Evolutionary conservation across 2,797 vertebrate species (phyloP).

Genomic region (Clamator glandarius): DNA sequence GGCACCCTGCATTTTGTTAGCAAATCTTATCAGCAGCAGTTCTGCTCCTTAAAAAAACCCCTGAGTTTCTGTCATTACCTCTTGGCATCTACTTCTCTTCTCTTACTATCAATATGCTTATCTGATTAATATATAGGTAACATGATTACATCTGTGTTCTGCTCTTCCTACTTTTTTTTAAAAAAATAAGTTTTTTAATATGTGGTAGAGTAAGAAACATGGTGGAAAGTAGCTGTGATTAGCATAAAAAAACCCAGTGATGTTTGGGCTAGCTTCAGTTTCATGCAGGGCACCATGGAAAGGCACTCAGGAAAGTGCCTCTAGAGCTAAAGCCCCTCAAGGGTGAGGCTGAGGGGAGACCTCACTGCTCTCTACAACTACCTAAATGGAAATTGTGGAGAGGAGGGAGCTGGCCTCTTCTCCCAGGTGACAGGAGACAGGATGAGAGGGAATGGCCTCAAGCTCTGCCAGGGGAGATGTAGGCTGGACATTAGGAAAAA

Average conservation of each 20-base stretch:
- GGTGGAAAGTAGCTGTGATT: not conserved
- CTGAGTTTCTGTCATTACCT: not conserved
- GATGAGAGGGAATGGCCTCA: too few relatives aligned
- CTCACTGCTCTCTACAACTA: too few relatives aligned
- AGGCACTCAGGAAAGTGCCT: not conserved
- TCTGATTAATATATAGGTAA: not conserved
- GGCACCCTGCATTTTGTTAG: not conserved
- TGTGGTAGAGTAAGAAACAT: not conserved
- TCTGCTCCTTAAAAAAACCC: not conserved
- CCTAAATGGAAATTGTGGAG: too few relatives aligned
- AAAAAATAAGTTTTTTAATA: not conserved
- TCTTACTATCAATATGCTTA: not conserved
- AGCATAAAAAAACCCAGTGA: not conserved
- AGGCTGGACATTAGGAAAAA: too few relatives aligned
- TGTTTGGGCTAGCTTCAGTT: not conserved
- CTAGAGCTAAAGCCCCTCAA: not conserved
- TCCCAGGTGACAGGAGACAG: too few relatives aligned
- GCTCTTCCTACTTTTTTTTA: not conserved
- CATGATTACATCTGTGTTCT: not conserved
- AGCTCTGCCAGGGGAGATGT: too few relatives aligned
- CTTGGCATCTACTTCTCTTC: not conserved
- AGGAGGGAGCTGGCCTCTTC: too few relatives aligned
- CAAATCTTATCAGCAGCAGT: not conserved
- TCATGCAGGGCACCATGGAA: not conserved
- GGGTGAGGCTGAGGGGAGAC: too few relatives aligned